A percentile compares a stretch with the other conserved stretches of the same genome.
Evolutionary conservation across 2,113 vertebrate species (phyloP).

Genomic region (Enhydra lutris): DNA sequence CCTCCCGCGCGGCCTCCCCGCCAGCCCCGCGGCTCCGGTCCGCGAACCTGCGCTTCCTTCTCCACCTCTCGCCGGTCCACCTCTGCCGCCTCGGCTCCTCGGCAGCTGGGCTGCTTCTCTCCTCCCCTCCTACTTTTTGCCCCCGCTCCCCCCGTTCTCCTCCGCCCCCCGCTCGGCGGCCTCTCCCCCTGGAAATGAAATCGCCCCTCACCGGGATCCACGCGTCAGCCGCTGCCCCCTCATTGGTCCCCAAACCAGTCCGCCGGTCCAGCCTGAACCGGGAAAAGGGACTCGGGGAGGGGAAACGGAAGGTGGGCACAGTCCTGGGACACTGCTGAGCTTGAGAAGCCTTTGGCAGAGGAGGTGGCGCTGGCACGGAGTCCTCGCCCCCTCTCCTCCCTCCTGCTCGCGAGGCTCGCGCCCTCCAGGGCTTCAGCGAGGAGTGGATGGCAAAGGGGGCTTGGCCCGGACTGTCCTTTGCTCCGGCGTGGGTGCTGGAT

Average conservation of each 20-base stretch:
- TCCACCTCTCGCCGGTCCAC: neutral
- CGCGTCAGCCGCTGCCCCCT: slow-evolving; percentile 35
- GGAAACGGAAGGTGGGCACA: neutral
- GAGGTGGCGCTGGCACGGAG: neutral
- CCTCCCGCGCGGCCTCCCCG: neutral
- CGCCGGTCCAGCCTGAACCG: neutral
- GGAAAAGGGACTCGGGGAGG: neutral
- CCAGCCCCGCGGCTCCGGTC: neutral
- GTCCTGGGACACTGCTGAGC: neutral
- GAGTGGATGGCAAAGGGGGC: neutral
- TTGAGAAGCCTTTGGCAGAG: neutral
- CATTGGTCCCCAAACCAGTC: slow-evolving; percentile 2
- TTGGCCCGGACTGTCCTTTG: neutral
- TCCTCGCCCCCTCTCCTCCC: neutral
- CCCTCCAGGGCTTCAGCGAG: neutral
- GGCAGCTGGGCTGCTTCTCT: neutral
- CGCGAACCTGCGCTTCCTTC: neutral
- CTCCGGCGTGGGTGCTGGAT: neutral
- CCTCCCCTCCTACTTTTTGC: slow-evolving; percentile 28
- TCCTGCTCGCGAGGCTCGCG: neutral
- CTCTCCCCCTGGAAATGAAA: neutral
- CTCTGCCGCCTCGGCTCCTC: neutral
- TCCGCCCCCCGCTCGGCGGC: neutral
- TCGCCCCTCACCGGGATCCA: slow-evolving; percentile 33
- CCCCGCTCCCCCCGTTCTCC: neutral